These are phyloP conservation scores for Oostethus manadensis DNA, from an alignment of 2,113 vertebrate species.

Conservation along the genomic window DNA sequence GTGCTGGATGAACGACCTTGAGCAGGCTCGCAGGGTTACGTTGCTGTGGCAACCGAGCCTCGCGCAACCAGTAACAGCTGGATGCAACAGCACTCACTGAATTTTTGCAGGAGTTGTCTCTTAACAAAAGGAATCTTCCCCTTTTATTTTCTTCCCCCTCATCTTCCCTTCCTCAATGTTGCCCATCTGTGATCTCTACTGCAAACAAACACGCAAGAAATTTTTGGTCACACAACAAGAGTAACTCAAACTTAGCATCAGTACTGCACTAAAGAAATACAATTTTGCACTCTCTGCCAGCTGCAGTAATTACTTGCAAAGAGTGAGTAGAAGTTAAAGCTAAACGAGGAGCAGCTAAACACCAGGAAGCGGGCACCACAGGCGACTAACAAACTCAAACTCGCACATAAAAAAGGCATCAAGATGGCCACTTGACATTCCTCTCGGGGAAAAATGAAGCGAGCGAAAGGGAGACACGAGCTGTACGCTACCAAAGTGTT, in stretches of 20 bases:
- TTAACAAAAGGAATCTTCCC: constrained; percentile 63
- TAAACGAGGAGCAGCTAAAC: constrained; percentile 2
- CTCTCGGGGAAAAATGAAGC: constrained; percentile 63
- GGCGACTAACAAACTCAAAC: constrained; percentile 42
- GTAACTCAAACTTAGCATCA: not conserved
- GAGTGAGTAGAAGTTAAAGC: not conserved
- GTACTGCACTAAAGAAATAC: not conserved
- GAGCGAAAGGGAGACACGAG: constrained; percentile 53
- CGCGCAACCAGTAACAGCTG: constrained; percentile 77
- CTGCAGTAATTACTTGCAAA: constrained; percentile 1
- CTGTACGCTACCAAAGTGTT: constrained; percentile 45
- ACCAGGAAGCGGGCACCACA: constrained; percentile 18
- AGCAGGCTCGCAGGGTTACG: constrained; percentile 71
- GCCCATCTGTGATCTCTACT: not conserved
- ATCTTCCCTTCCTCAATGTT: not conserved
- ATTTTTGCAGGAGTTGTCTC: constrained; percentile 70
- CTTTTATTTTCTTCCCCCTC: constrained; percentile 34
- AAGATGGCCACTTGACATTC: constrained; percentile 67
- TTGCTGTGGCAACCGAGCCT: constrained; percentile 73
- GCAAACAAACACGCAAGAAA: constrained; percentile 3
- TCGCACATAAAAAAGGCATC: constrained; percentile 26
- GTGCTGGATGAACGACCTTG: constrained; percentile 76
- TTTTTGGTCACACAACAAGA: constrained; percentile 2
- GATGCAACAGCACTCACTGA: constrained; percentile 74
- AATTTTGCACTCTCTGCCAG: not conserved